Percentiles rank a stretch among this genome's conserved stretches.
These are phyloP conservation scores for Sardina pilchardus DNA, from an alignment of 2,113 vertebrate species.

Conservation along the genomic window DNA sequence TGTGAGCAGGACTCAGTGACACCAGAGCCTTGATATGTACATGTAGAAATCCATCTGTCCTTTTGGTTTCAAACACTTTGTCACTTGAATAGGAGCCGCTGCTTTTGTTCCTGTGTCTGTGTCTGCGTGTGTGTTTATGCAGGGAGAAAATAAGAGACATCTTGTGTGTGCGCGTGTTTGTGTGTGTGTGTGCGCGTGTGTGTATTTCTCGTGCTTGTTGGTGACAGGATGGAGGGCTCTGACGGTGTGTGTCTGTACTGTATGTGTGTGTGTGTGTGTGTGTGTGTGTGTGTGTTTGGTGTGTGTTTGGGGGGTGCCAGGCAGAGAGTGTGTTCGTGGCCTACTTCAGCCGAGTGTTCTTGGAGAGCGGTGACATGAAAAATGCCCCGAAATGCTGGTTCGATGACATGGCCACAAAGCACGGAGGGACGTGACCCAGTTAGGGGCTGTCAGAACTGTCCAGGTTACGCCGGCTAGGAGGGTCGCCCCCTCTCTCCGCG, in stretches of 20 bases:
- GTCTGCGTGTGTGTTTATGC: background rate
- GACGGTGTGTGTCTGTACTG: background rate
- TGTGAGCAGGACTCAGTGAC: background rate
- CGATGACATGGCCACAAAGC: conserved; percentile 37
- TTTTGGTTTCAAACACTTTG: too few relatives aligned
- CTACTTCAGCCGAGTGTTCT: conserved; percentile 27
- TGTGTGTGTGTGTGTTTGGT: conserved; percentile 7
- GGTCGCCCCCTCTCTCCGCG: background rate
- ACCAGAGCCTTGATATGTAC: background rate
- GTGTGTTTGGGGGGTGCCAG: background rate
- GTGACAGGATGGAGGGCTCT: too few relatives aligned
- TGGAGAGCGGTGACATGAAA: conserved; percentile 32
- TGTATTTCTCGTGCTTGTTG: background rate
- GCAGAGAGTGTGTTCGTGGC: background rate
- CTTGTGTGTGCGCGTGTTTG: background rate
- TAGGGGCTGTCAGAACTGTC: conserved; percentile 33
- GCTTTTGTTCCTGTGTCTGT: background rate
- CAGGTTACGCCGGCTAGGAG: background rate
- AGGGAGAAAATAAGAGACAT: background rate
- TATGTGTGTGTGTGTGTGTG: background rate
- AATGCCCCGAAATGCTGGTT: conserved; percentile 24
- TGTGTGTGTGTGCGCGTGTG: background rate
- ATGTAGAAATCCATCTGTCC: background rate
- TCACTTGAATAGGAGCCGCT: too few relatives aligned
- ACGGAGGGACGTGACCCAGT: conserved; percentile 50